Evolutionary conservation across 2,888 invertebrate genomes (phyloP).

Genomic region (Micoletzkya japonica): DNA sequence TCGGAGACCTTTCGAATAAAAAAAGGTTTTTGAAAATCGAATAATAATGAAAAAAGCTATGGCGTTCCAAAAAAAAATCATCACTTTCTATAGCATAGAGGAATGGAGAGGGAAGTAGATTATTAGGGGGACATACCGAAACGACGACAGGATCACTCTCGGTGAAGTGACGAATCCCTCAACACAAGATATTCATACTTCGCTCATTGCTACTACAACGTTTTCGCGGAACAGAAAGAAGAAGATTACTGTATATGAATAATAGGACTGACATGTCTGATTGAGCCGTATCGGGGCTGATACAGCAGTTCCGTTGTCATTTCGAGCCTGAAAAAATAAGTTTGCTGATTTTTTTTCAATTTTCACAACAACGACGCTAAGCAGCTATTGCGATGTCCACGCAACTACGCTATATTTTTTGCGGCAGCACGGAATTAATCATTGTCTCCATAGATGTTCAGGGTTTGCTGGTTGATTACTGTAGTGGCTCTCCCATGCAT

Average conservation of each 20-base stretch:
- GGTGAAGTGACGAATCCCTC: slow-evolving; percentile 54
- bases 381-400: too few relatives aligned
- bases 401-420: too few relatives aligned
- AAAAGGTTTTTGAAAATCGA: too few relatives aligned
- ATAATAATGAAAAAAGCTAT: not conserved
- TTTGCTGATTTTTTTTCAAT: not conserved
- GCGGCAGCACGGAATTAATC: too few relatives aligned
- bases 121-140: slow-evolving; percentile 14
- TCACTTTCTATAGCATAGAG: not conserved
- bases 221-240: not conserved
- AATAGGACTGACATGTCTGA: slow-evolving; percentile 55
- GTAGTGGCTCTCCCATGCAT: too few relatives aligned
- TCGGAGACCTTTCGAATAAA: too few relatives aligned
- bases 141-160: slow-evolving; percentile 49
- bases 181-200: slow-evolving; percentile 10
- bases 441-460: too few relatives aligned
- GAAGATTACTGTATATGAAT: not conserved
- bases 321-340: slow-evolving; percentile 74
- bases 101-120: not conserved
- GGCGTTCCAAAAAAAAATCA: not conserved
- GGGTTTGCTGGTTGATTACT: too few relatives aligned
- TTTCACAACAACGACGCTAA: slow-evolving; percentile 91
- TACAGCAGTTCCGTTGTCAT: slow-evolving; percentile 80
- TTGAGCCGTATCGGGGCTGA: slow-evolving; percentile 50
- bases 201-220: not conserved